A percentile compares a stretch with the other conserved stretches of the same genome.
Conservation (phyloP, 1,140 invertebrate species). For the Ectropis grisescens region DNA sequence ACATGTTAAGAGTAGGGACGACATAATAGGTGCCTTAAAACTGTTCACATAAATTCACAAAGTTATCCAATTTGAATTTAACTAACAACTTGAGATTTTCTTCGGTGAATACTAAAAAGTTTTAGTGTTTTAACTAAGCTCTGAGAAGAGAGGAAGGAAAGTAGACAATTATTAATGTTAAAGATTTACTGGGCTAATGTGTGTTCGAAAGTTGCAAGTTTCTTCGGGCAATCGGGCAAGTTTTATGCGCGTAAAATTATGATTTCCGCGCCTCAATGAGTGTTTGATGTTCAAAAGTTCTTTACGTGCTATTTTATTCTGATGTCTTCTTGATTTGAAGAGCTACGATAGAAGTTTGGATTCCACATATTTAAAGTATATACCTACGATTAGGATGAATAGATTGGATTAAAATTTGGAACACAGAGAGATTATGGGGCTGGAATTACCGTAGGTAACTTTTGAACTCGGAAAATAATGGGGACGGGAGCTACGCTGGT, state of each 20-base stretch:
- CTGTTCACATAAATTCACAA: constrained; percentile 52
- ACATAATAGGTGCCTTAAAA: constrained; percentile 52
- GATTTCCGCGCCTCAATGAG: neutral
- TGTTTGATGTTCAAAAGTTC: neutral
- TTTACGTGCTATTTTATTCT: neutral
- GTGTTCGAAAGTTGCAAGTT: constrained; percentile 9
- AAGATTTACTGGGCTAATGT: constrained; percentile 15
- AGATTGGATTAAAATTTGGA: constrained; percentile 1
- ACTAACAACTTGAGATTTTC: constrained; percentile 55
- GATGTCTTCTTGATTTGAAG: neutral
- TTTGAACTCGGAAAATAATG: too few species aligned
- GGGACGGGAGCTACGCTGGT: too few species aligned
- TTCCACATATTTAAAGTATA: too few species aligned
- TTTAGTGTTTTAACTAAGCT: constrained; percentile 27
- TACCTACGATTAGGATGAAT: too few species aligned
- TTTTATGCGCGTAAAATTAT: neutral
- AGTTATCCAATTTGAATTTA: constrained; percentile 60
- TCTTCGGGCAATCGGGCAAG: neutral
- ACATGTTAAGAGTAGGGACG: constrained; percentile 27
- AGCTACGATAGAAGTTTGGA: too few species aligned
- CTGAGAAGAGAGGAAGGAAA: constrained; percentile 7
- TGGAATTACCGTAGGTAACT: too few species aligned
- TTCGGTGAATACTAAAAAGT: constrained; percentile 32
- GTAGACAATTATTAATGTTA: constrained; percentile 15
- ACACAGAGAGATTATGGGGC: too few species aligned